Evolutionary conservation across 2,888 invertebrate genomes (phyloP).

Genomic region (Globia sparganii): DNA sequence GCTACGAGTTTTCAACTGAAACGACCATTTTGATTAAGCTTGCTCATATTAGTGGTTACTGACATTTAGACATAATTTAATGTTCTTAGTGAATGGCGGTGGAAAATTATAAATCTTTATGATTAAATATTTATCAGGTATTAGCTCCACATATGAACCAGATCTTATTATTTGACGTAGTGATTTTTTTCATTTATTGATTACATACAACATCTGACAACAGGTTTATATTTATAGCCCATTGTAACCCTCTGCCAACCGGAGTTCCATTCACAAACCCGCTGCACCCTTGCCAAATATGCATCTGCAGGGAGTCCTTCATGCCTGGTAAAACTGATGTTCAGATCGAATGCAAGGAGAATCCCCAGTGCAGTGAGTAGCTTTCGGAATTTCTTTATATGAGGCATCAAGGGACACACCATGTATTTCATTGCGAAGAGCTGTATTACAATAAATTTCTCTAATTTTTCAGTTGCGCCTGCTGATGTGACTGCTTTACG

Average conservation of each 20-base stretch:
- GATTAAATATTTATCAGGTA: not conserved
- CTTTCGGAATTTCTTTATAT: not conserved
- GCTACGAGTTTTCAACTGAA: conserved; percentile 19
- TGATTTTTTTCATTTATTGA: not conserved
- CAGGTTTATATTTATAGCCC: conserved; percentile 61
- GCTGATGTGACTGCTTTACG: conserved; percentile 65
- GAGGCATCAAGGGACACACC: no score
- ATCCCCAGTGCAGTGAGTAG: conserved; percentile 78
- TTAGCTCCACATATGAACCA: not conserved
- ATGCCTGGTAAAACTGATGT: conserved; percentile 71
- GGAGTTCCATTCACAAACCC: conserved; percentile 80
- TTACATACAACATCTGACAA: conserved; percentile 5
- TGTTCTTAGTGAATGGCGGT: no score
- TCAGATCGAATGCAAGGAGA: conserved; percentile 77
- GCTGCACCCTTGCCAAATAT: conserved; percentile 83
- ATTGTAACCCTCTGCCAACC: conserved; percentile 79
- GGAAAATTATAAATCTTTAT: not conserved
- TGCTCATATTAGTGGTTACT: not conserved
- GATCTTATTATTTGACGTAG: not conserved
- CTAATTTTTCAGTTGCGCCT: conserved; percentile 64
- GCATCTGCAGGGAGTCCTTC: conserved; percentile 74
- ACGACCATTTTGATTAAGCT: conserved; percentile 13
- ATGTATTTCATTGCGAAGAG: not conserved
- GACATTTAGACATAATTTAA: not conserved
- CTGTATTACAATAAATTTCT: not conserved